These are phyloP conservation scores for Meloidogyne floridensis DNA, from an alignment of 1,140 invertebrate species.

Conservation along the genomic window DNA sequence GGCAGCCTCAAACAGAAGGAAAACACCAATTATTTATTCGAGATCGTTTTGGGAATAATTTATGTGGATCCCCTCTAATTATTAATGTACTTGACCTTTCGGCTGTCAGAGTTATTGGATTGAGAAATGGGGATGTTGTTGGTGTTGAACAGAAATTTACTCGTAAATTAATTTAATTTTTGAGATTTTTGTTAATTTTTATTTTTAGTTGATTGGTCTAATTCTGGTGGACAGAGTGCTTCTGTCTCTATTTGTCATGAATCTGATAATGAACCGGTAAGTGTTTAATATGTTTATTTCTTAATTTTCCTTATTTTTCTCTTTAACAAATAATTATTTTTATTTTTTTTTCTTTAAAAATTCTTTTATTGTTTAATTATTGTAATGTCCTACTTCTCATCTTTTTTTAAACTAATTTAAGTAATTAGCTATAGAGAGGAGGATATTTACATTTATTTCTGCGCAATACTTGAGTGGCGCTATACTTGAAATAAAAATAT, in stretches of 20 bases:
- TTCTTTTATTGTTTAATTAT: background rate
- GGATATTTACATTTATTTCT: background rate
- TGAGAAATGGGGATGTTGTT: conserved; percentile 54
- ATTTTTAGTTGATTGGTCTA: conserved; percentile 60
- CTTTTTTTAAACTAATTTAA: background rate
- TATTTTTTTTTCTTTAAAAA: background rate
- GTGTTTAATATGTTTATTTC: background rate
- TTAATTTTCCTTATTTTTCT: background rate
- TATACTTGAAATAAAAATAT: background rate
- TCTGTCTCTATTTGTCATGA: conserved; percentile 41
- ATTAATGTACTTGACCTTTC: conserved; percentile 79
- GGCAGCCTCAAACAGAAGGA: conserved; percentile 32
- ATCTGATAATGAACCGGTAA: conserved; percentile 23
- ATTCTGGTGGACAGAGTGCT: conserved; percentile 52
- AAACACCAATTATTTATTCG: conserved; percentile 25
- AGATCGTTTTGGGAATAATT: conserved; percentile 5
- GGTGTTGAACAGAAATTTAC: conserved; percentile 62
- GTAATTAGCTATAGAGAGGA: background rate
- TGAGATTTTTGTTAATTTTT: background rate
- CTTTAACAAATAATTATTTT: background rate
- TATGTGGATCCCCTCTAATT: conserved; percentile 82
- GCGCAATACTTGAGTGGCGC: background rate
- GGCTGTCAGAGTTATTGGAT: conserved; percentile 66
- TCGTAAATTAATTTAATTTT: conserved; percentile 47
- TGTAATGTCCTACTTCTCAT: conserved; percentile 8